Base-by-base conservation (phyloP, 1,140 invertebrate genomes). In the Caerostris extrusa region DNA sequence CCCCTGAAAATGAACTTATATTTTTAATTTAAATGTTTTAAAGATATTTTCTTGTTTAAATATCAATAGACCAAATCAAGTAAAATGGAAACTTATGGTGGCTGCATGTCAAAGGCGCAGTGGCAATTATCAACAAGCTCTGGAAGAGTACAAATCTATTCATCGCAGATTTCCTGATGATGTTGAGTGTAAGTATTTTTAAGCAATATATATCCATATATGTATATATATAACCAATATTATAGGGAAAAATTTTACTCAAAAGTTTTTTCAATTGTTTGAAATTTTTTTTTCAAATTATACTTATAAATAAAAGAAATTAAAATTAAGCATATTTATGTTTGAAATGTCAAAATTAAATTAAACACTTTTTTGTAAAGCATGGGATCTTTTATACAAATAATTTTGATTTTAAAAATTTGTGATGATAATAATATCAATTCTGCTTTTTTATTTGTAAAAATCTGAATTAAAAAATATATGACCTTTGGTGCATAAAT, bases 81-180 rank as follows among this genome's bases (percentile, higher is more conserved):
- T 98, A 0, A 98, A 98, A 95, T 98, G 98, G 97, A 97, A 98
- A 95, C 96, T 99, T 94, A 97, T 98, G 95, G 97, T 98, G 57
- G 98, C 98, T 50, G 97, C 98, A 60, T 98, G 98, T 96, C 97
- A 98, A 95, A 96, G 98, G 91, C 96, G 98, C 95, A 98, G 97
- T 94, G 98, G 98, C 34, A 98, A 98, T 96, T 98, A 98, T 95
- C 98, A 98, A 95, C 97, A 97, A 95, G 98, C 98, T 88, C 95
- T 98, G 12, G 97, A 97, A 77, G 97, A 97, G 56, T 99, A 98
- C 95, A 98, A 98, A 96, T 97, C 95, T 94, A 98, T 98, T 92
- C 97, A 98, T 95, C 96, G 96, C 77, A 97, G 97, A 94, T 98
- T 98, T 96, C 98, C 98, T 0, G 98, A 98, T 55, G 98, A 98